Evolutionary conservation across 2,797 vertebrate species (phyloP), one percentile per base, ranked within the genome.

Genomic region (Dipus sagitta): DNA sequence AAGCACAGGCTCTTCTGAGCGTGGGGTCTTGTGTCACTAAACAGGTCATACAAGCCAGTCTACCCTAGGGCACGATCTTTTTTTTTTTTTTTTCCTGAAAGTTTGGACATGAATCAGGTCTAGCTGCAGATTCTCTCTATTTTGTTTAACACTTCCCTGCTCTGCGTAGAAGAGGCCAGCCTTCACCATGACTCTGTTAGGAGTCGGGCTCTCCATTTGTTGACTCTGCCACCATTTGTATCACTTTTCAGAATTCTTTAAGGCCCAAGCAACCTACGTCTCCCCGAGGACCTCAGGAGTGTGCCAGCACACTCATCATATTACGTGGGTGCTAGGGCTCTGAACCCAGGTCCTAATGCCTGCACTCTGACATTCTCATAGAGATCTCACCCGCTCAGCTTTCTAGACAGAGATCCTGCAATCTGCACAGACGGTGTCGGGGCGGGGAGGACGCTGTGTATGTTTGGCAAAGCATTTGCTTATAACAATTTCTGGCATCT

Each of bases 381-480:
- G 26, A 84, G n/a, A 34, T 52, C 62, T 92, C 86, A 79, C 24
- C 91, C 77, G 85, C 88, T 80, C 92, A 77, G 67, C 42, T 90
- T 93, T 96, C 95, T 47, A 92, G 60, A 80, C 95, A 89, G 92
- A 96, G 90, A 91, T 88, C 90, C 94, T 75, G 64, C 64, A 38
- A 34, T 96, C 82, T 96, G 26, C 64, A n/a, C 72, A 68, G 60
- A 88, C 1, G 54, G 26, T n/a, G 34, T 21, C 18, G n/a, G 64
- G 89, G 90, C 85, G 34, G 26, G 47, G 54, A 21, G 24, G 26
- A 32, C 1, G 52, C 79, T 95, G 88, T 65, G 75, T 92, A 78
- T 92, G 60, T 93, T 93, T 92, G 93, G 88, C 88, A 95, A 93
- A 89, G 93, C 96, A 92, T 97, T 97, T 97, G 96, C 96, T 96